Percentiles rank a stretch among this genome's conserved stretches.
phyloP scores from a whole-genome alignment of 2,888 invertebrate species.

The Caprella mutica region DNA sequence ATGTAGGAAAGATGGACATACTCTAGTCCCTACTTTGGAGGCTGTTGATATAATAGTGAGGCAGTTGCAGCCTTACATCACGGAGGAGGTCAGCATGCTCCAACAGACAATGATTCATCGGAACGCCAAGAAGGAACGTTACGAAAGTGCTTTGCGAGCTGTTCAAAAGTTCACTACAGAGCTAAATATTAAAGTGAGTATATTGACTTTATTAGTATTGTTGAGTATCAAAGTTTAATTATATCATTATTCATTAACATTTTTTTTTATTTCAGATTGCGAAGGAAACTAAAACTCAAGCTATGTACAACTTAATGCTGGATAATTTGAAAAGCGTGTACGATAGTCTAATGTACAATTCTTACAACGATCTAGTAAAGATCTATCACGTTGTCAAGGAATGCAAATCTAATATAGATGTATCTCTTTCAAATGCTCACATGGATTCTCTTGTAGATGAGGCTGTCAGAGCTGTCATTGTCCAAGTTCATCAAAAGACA shows the following conservation, averaged over 20 bases:
- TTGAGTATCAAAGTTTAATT: not conserved
- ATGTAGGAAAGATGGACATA: constrained; percentile 20
- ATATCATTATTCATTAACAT: not conserved
- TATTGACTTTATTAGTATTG: not conserved
- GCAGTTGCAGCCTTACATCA: constrained; percentile 18
- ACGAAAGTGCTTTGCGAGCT: constrained; percentile 26
- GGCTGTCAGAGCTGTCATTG: constrained; percentile 26
- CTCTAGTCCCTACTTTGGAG: constrained; percentile 20
- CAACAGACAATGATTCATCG: constrained; percentile 24
- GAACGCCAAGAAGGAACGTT: constrained; percentile 24
- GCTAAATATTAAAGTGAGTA: constrained; percentile 22
- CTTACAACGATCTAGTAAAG: too few relatives aligned
- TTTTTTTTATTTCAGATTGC: not conserved
- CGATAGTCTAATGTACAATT: too few relatives aligned
- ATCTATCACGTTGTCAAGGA: not conserved
- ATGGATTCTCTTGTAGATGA: constrained; percentile 21
- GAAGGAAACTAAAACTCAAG: too few relatives aligned
- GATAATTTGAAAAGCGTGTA: too few relatives aligned
- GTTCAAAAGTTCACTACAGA: constrained; percentile 29
- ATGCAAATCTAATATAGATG: not conserved
- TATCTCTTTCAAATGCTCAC: constrained; percentile 8
- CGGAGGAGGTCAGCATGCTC: constrained; percentile 18
- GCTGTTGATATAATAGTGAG: constrained; percentile 17
- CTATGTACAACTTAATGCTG: too few relatives aligned
- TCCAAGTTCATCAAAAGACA: constrained; percentile 21